Evolutionary conservation across 2,113 vertebrate genomes (phyloP), one percentile per base, ranked within the genome.

Genomic region (Sminthopsis crassicaudata): DNA sequence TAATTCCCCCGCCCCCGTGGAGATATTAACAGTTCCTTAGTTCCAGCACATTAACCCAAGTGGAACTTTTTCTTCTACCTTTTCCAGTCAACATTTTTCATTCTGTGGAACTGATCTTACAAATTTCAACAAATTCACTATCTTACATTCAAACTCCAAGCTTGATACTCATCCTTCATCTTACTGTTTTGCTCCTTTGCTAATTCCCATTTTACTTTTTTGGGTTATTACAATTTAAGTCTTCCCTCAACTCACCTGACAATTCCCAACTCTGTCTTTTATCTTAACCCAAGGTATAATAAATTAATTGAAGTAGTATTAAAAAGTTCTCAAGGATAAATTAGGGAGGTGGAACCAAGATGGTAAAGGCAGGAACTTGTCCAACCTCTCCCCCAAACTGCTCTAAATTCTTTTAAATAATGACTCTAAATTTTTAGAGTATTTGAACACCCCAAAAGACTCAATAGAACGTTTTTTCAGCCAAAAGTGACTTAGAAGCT

Each of bases 301-400:
- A 36, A 53, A 90, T 54, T 22, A 36, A 90, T 8, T 93, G 95
- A 94, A 94, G 48, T 94, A 89, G 16, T 53, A 53, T 92, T 42
- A 51, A 22, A 36, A 27, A 52, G 60, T 96, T 93, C 22, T 95
- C 93, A 94, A 92, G 36, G 48, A 48, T 48, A 48, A 48, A 48
- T 48, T 48, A 48, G 5, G 48, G 48, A 48, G 48, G 48, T 48
- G 48, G 6, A 48, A 0, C 48, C 5, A 48, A 48, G 48, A 48
- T 48, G 48, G 48, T 48, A 48, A 48, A 48, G 48, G 48, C 48
- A 7, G 48, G 48, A 48, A 48, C 48, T 48, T 48, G 48, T 48
- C 48, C 48, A 48, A 48, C 48, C 48, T 48, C 48, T 48, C 8
- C 48, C 48, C 48, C 48, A 48, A 48, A 48, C 48, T 48, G 5